A percentile compares a stretch with the other conserved stretches of the same genome.
phyloP scores from a whole-genome alignment of 2,797 vertebrate species.

The Premnoplex brunnescens region DNA sequence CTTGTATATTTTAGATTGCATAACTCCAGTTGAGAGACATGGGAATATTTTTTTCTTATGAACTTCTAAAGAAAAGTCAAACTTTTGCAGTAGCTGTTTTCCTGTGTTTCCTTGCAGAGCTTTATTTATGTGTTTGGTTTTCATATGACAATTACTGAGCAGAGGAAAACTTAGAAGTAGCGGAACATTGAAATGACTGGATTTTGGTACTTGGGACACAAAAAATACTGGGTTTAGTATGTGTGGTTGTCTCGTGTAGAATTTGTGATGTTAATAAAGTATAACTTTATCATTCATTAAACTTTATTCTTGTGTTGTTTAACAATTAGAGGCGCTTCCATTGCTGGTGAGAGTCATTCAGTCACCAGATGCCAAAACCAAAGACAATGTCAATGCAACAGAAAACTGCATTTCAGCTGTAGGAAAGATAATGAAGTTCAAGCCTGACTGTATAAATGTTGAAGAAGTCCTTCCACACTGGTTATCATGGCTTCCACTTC shows the following conservation, averaged over 20 bases:
- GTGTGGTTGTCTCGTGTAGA: neutral
- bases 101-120: neutral
- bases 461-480: constrained; percentile 95
- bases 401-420: constrained; percentile 99
- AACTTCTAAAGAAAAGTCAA: neutral
- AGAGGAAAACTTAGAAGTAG: neutral
- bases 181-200: neutral
- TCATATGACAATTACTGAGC: neutral
- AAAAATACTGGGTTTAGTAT: neutral
- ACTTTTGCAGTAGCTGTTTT: neutral
- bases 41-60: neutral
- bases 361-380: constrained; percentile 88
- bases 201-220: neutral
- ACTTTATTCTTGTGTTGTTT: constrained; percentile 1
- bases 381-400: constrained; percentile 98
- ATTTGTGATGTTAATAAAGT: neutral
- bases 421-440: constrained; percentile 94
- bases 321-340: constrained; percentile 86
- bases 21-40: neutral
- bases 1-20: neutral
- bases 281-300: neutral
- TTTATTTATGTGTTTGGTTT: neutral
- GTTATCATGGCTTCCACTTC: constrained; percentile 97
- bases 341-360: constrained; percentile 94
- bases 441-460: constrained; percentile 92